These are phyloP conservation scores for Ganaspis sp. DNA, from an alignment of 1,140 invertebrate species.

Conservation along the genomic window DNA sequence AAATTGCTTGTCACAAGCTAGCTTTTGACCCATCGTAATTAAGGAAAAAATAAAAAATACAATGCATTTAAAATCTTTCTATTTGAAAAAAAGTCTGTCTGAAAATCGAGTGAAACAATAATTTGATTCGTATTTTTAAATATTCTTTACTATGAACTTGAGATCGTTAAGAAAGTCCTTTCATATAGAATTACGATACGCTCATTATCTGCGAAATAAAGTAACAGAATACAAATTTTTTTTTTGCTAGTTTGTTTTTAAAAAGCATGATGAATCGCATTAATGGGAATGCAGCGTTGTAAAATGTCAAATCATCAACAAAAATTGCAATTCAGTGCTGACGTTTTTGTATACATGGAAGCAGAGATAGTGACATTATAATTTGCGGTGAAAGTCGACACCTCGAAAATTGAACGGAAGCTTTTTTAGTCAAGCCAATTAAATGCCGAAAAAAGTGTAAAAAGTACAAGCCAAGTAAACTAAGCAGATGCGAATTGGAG, in stretches of 20 bases:
- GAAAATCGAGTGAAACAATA: too few relatives aligned
- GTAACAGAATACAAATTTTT: not conserved
- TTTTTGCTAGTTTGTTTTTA: not conserved
- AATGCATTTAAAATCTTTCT: too few relatives aligned
- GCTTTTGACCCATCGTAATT: too few relatives aligned
- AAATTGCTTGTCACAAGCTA: too few relatives aligned
- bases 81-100: too few relatives aligned
- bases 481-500: too few relatives aligned
- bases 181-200: too few relatives aligned
- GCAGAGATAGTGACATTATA: not conserved
- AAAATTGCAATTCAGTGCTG: constrained; percentile 24
- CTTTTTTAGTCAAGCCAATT: not conserved
- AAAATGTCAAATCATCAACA: constrained; percentile 19
- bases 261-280: not conserved
- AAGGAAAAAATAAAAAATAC: too few relatives aligned
- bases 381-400: constrained; percentile 20
- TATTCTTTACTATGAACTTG: too few relatives aligned
- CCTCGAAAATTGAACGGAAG: constrained; percentile 6
- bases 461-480: not conserved
- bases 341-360: not conserved
- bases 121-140: too few relatives aligned
- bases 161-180: too few relatives aligned
- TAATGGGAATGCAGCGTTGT: not conserved
- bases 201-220: too few relatives aligned
- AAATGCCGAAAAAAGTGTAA: not conserved